Evolutionary conservation across 2,797 vertebrate genomes (phyloP).

Genomic region (Gephyroberyx darwinii): DNA sequence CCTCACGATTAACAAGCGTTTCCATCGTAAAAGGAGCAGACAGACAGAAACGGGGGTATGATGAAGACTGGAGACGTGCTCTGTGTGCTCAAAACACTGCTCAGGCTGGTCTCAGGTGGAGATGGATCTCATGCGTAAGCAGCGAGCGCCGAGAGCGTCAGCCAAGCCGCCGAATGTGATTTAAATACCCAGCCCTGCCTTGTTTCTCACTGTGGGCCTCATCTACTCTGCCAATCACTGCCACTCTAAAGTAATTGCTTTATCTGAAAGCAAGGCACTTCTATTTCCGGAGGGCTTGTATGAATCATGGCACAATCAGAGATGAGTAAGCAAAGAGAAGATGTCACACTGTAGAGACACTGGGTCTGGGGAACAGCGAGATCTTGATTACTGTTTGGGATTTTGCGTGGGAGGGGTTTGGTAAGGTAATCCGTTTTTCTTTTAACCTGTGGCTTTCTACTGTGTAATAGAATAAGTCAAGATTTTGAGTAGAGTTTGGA

Average conservation of each 20-base stretch:
- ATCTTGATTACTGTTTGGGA: neutral
- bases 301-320: slow-evolving; percentile 50
- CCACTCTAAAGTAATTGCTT: slow-evolving; percentile 50
- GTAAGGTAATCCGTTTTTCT: neutral
- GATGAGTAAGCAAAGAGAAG: slow-evolving; percentile 45
- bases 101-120: slow-evolving; percentile 29
- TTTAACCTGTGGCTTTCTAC: slow-evolving; percentile 4
- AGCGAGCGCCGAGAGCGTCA: slow-evolving; percentile 20
- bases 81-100: slow-evolving; percentile 19
- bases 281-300: slow-evolving; percentile 28
- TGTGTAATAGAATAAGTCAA: neutral
- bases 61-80: slow-evolving; percentile 24
- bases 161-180: slow-evolving; percentile 1
- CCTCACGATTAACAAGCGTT: slow-evolving; percentile 19
- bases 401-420: neutral
- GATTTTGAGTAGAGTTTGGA: neutral
- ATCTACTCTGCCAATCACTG: slow-evolving; percentile 27
- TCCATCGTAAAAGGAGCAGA: slow-evolving; percentile 32
- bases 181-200: slow-evolving; percentile 13
- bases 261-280: slow-evolving; percentile 32
- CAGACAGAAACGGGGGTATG: slow-evolving; percentile 7
- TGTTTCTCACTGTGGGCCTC: slow-evolving; percentile 13
- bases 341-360: slow-evolving; percentile 13
- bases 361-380: neutral
- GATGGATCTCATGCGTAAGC: neutral